Base-by-base conservation (phyloP, 2,113 vertebrate genomes). In the Gobiocypris rarus region DNA sequence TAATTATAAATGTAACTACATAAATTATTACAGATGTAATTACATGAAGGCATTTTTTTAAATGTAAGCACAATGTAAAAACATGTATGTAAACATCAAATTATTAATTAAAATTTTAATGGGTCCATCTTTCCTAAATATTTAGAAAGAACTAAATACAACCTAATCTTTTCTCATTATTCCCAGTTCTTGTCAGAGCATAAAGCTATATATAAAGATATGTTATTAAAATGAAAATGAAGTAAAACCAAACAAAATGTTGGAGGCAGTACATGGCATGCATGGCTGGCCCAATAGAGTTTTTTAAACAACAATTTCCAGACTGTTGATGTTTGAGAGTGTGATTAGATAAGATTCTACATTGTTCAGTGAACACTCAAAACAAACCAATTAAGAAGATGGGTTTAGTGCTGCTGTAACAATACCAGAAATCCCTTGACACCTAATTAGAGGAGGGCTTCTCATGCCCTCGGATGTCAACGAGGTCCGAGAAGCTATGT, bases 391-490 rank as follows among this genome's bases (percentile, higher is more conserved):
- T 94, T 93, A 94, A 90, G 74, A 77, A 90, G 89, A 91, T 86
- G 83, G 86, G 87, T 90, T 91, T 89, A 61, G 84, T 81, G 50
- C 45, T 28, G 80, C 85, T 86, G 89, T 83, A 86, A 88, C 91
- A 89, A 93, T 91, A 92, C 91, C 90, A 89, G 89, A 89, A 92
- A 92, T 93, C 90, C 93, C 93, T 89, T 90, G 93, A 92, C 90
- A 90, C 89, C 92, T 91, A 94, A 94, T 94, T 94, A 94, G 89
- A 87, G 87, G 87, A 87, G 86, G 89, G 85, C 89, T 90, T 86
- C 75, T 71, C 86, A 89, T 90, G 89, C 92, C 91, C 89, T 89
- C 87, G 67, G 89, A 91, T 86, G 91, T 90, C 88, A 91, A 88
- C 85, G 89, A 85, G 86, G 89, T 85, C 87, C 82, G 87, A 89